Conservation (phyloP, 2,113 vertebrate genomes). For the Phodopus roborovskii region DNA sequence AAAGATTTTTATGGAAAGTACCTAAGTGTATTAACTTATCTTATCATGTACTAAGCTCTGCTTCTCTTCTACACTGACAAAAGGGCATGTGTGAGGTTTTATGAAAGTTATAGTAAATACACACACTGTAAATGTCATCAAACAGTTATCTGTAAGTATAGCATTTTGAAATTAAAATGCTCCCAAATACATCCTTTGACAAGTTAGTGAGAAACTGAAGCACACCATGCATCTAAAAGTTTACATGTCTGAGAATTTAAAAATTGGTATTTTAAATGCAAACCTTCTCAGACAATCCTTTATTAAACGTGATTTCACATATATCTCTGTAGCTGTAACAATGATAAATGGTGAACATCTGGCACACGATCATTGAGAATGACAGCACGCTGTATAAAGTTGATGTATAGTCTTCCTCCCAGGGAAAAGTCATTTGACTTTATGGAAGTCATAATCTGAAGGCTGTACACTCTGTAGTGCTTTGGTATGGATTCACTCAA, state of each 20-base stretch:
- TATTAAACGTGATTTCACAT: neutral
- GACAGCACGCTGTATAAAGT: conserved; percentile 35
- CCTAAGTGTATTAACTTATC: no score
- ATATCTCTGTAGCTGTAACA: conserved; percentile 3
- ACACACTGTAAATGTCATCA: neutral
- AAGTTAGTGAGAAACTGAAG: neutral
- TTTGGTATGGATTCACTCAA: conserved; percentile 3
- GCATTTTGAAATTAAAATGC: neutral
- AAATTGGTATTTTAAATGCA: neutral
- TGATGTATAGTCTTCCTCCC: conserved; percentile 44
- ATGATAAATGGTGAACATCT: conserved; percentile 61
- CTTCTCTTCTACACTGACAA: neutral
- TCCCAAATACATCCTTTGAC: neutral
- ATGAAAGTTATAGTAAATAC: neutral
- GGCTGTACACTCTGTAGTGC: neutral
- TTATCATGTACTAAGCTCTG: neutral
- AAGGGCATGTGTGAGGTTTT: neutral
- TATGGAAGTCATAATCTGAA: conserved; percentile 36
- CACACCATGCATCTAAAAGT: neutral
- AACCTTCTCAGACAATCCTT: neutral
- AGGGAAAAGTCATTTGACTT: conserved; percentile 58
- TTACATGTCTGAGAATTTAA: neutral
- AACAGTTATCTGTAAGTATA: neutral
- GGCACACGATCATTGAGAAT: conserved; percentile 29
- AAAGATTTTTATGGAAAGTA: neutral